Conservation (phyloP, 2,113 vertebrate species). For the Apodemus speciosus region DNA sequence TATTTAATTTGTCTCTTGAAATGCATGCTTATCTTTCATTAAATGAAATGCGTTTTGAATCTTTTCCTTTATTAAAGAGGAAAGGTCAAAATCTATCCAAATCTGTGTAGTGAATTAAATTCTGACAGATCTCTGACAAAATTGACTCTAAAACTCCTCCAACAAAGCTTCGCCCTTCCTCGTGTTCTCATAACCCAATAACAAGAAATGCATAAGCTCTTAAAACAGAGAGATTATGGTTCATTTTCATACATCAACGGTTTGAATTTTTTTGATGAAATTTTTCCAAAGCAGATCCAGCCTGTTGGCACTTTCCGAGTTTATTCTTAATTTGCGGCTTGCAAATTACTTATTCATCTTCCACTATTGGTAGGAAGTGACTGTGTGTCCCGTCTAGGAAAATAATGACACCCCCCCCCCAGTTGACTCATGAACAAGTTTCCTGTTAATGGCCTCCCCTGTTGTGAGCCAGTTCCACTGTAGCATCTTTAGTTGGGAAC, state of each 20-base stretch:
- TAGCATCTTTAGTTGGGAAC: conserved; percentile 1
- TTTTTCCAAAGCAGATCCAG: not conserved
- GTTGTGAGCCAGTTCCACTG: not conserved
- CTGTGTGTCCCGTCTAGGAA: not conserved
- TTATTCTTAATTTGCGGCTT: conserved; percentile 38
- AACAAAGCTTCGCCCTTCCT: not conserved
- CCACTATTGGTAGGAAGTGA: conserved; percentile 15
- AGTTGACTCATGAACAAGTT: conserved; percentile 29
- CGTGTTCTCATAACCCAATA: not conserved
- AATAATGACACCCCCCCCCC: not conserved
- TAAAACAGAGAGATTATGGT: not conserved
- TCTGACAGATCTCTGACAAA: not conserved
- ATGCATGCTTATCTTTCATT: not conserved
- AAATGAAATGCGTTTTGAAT: conserved; percentile 45
- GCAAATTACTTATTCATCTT: conserved; percentile 17
- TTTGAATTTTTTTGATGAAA: not conserved
- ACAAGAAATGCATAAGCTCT: not conserved
- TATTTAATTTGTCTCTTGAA: conserved; percentile 43
- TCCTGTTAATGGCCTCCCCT: not conserved
- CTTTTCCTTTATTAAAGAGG: conserved; percentile 22
- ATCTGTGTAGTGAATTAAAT: conserved; percentile 55
- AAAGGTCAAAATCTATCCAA: conserved; percentile 31
- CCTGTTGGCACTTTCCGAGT: not conserved
- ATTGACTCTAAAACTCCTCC: not conserved
- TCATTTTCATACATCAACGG: not conserved